Evolutionary conservation across 1,140 invertebrate species (phyloP).

Genomic region (Penaeus japonicus): DNA sequence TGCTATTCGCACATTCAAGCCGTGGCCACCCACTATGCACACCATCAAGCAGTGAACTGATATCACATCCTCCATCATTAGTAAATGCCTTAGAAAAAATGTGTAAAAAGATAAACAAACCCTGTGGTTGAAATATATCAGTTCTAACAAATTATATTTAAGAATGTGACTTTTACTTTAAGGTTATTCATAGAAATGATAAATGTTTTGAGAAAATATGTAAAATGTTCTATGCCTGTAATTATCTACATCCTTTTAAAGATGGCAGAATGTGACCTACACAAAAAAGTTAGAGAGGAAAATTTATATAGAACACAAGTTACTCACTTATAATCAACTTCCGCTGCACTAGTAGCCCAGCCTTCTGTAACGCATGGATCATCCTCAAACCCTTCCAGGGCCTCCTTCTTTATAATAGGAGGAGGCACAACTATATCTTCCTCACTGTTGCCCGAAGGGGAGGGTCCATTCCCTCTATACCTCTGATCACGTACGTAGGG

Average conservation of each 20-base stretch:
- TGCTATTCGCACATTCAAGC: too few species aligned
- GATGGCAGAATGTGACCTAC: neutral
- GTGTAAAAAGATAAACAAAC: too few species aligned
- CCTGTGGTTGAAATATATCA: too few species aligned
- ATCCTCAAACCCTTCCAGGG: constrained; percentile 52
- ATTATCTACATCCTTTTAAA: neutral
- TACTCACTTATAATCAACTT: constrained; percentile 56
- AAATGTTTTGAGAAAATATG: too few species aligned
- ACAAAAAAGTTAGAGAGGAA: neutral
- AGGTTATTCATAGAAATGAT: too few species aligned
- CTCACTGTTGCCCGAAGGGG: constrained; percentile 20
- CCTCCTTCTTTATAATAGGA: constrained; percentile 56
- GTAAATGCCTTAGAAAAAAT: too few species aligned
- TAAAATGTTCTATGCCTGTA: too few species aligned
- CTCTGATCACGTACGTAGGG: constrained; percentile 43
- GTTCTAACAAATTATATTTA: too few species aligned
- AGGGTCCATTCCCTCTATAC: constrained; percentile 29
- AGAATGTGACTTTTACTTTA: too few species aligned
- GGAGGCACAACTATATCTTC: constrained; percentile 49
- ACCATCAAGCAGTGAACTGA: too few species aligned
- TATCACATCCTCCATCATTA: too few species aligned
- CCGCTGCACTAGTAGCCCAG: constrained; percentile 50
- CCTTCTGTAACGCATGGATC: constrained; percentile 40
- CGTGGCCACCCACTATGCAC: too few species aligned
- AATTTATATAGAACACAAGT: neutral